phyloP scores from a whole-genome alignment of 2,113 vertebrate species.

The Sporophila hypoxantha region DNA sequence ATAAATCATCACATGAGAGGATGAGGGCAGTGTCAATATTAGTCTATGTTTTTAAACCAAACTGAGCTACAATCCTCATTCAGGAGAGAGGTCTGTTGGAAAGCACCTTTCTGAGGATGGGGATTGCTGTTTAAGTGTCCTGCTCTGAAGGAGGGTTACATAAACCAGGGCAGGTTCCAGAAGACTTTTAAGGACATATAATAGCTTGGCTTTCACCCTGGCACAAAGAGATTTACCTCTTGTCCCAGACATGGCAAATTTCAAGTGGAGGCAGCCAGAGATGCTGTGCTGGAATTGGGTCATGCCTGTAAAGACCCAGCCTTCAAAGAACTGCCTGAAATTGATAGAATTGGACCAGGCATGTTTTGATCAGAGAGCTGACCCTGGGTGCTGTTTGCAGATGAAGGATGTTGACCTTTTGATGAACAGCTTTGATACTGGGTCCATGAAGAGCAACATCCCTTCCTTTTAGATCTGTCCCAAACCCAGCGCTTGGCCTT shows the following conservation, averaged over 20 bases:
- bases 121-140: neutral
- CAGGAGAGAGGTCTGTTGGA: neutral
- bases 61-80: neutral
- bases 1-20: neutral
- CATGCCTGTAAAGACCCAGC: neutral
- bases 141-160: neutral
- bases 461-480: neutral
- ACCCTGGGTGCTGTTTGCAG: conserved; percentile 10
- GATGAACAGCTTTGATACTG: neutral
- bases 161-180: neutral
- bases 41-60: neutral
- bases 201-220: neutral
- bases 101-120: neutral
- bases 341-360: neutral
- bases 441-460: neutral
- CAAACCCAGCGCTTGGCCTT: neutral
- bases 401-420: conserved; percentile 1
- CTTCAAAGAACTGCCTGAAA: neutral
- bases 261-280: neutral
- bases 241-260: neutral
- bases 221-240: neutral
- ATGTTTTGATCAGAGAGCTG: conserved; percentile 6
- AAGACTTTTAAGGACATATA: neutral
- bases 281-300: neutral
- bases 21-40: neutral